Conservation (phyloP, 2,888 invertebrate species). For the Siphlonurus alternatus region DNA sequence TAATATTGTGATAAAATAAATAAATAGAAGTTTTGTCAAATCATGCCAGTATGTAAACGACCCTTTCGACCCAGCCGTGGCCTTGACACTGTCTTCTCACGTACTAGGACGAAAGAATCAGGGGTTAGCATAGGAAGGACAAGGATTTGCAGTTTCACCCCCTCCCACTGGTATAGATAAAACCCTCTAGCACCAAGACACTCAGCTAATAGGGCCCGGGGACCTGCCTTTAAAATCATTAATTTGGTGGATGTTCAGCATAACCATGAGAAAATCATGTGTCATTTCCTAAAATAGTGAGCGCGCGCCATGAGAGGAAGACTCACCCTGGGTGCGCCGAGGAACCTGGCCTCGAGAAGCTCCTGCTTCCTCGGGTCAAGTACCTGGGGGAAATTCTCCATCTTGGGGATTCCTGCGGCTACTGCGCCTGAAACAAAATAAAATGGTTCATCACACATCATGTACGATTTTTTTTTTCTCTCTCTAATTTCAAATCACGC, state of each 20-base stretch:
- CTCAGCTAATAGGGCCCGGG: background rate
- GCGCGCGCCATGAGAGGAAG: background rate
- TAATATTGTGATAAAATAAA: no score
- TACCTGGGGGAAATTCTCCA: constrained; percentile 93
- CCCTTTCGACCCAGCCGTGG: background rate
- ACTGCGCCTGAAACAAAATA: constrained; percentile 10
- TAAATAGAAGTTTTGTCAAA: background rate
- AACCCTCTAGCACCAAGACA: background rate
- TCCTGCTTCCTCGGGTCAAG: constrained; percentile 98
- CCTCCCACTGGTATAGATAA: background rate
- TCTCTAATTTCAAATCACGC: no score
- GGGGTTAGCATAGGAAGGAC: background rate
- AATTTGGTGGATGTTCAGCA: no score
- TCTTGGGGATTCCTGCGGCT: constrained; percentile 35
- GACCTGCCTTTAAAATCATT: no score
- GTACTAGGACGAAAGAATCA: background rate
- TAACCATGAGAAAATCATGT: background rate
- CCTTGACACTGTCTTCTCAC: background rate
- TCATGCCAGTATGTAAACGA: no score
- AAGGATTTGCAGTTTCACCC: background rate
- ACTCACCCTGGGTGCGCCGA: constrained; percentile 80
- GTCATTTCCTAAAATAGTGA: background rate
- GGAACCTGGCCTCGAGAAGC: constrained; percentile 93
- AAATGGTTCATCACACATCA: no score
- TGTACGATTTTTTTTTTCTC: no score